Base-by-base conservation (phyloP, 2,113 vertebrate species). In the Leptobrachium leishanense region DNA sequence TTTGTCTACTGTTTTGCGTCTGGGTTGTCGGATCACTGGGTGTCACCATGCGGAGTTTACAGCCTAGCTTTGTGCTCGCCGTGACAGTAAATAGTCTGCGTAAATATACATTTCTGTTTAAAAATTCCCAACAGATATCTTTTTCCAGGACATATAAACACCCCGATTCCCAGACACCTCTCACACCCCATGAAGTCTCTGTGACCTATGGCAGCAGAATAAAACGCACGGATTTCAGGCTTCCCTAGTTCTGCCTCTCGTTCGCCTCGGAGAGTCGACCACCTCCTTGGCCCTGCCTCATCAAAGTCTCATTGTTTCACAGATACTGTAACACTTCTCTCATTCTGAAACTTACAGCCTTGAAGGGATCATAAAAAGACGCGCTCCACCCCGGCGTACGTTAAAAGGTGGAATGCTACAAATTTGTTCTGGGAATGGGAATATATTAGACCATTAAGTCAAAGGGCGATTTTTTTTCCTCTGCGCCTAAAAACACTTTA, bases 231-330 rank as follows among this genome's bases (percentile, higher is more conserved):
- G 68, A 50, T 44, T 70, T n/a, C n/a, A 70, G 68, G 8, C 43
- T 70, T 46, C n/a, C 68, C 68, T 70, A 13, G 50, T 31, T 70
- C 4, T 15, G 31, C 12, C 20, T n/a, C 5, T 9, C 43, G 20
- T 44, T 50, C 31, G 31, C 4, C 5, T 46, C 9, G 8, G 31
- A 46, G n/a, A 20, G 44, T 46, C 43, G 68, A 70, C 68, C 68
- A 70, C 68, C 68, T 20, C 20, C 68, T 50, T 40, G 8, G 43
- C 68, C 50, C 13, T 46, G 43, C 43, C 68, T 70, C 68, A 70
- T 70, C 68, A 70, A 70, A 70, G 68, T 70, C 68, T 13, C 44
- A 70, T 70, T 70, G 68, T 70, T 70, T 70, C 68, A 70, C 13
- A n/a, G 68, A 70, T n/a, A 70, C 15, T 20, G 7, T 70, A 70